Base-by-base conservation (phyloP, 53 echinoderm and acorn worm genomes). In the Henricia sp. region DNA sequence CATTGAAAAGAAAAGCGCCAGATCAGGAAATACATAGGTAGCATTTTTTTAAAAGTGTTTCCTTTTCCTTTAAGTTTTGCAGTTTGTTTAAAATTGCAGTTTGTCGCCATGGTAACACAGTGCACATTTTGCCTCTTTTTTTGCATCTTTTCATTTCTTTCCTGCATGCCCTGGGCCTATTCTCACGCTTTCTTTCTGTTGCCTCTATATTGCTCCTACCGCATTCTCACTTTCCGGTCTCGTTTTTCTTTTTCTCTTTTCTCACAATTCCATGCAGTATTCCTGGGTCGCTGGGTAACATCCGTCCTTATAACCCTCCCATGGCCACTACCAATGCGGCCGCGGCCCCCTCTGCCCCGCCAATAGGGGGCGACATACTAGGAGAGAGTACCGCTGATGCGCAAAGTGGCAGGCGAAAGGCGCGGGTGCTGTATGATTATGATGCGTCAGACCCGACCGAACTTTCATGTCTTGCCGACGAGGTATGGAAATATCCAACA, bases 391-490 rank as follows among this genome's bases (percentile, higher is more conserved):
- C 84, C 51, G 66, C 88, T 19, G 82, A 74, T 3, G 72, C 90
- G 60, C 90, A 92, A 73, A 90, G 88, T 42, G 94, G 91, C 74
- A 90, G 84, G 78, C 82, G 90, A 72, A 94, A 92, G 71, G 99
- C 99, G 73, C 92, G 92, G 82, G 99, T 92, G 46, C 91, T 97
- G 56, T 97, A 97, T 83, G 99, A 99, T 84, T 99, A 99, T 70
- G 99, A 99, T 78, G 99, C 99, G 29, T 88, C 92, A 1, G 99
- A 99, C 52, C 71, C 88, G 34, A 90, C 94, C 1, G 99, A 99
- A 74, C 86, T 99, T 32, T 95, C 94, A 35, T 86, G 95, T 85
- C 89, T 99, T 64, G 94, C 99, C 39, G 99, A 99, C 52, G 99
- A 99, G 99, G 99, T 99, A 99, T 42, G 87, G 72, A 37, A 12